A percentile compares a stretch with the other conserved stretches of the same genome.
Conservation (phyloP, 2,888 invertebrate species). For the Polymixis lichenea region DNA sequence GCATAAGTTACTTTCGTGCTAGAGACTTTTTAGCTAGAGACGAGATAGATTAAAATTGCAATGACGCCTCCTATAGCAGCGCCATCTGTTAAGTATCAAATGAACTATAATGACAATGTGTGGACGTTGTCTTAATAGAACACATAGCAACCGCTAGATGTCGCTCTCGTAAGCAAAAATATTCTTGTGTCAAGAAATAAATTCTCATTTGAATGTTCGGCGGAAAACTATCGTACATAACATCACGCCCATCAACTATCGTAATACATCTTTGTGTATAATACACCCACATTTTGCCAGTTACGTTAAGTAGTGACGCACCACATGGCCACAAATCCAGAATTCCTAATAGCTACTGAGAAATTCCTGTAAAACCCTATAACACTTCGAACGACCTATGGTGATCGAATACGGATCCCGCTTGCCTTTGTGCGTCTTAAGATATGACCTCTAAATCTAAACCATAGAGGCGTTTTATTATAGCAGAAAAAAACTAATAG, state of each 20-base stretch:
- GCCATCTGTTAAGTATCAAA: conserved; percentile 34
- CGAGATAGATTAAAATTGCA: background rate
- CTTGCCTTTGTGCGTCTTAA: background rate
- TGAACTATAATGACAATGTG: conserved; percentile 10
- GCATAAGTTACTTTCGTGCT: too few relatives aligned
- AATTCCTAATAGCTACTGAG: background rate
- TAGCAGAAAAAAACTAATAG: too few relatives aligned
- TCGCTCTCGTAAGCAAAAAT: background rate
- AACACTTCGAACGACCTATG: background rate
- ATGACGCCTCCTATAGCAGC: background rate
- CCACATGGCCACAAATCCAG: background rate
- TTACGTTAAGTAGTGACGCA: background rate
- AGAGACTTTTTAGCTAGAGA: too few relatives aligned
- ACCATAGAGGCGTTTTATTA: background rate
- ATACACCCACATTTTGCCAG: background rate
- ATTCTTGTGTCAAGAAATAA: background rate
- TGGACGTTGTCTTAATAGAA: background rate
- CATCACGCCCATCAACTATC: background rate
- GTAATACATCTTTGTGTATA: background rate
- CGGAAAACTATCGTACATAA: too few relatives aligned
- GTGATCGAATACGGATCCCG: background rate
- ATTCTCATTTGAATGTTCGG: background rate
- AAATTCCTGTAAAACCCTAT: background rate
- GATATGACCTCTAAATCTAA: background rate
- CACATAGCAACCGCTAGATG: conserved; percentile 15